phyloP scores from a whole-genome alignment of 2,797 vertebrate species.

The Crocodylus rhombifer region DNA sequence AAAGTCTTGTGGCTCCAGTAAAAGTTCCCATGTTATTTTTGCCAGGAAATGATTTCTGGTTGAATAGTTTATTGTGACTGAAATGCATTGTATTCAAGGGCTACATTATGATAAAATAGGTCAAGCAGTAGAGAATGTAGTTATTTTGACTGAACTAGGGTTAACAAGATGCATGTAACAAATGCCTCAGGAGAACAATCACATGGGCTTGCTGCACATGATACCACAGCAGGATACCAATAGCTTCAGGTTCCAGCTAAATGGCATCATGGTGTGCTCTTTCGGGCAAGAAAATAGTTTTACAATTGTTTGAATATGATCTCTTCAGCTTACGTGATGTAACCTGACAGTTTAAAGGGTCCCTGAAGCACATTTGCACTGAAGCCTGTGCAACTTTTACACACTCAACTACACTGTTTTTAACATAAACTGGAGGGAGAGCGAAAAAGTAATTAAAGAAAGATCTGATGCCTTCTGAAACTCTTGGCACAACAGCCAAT shows the following conservation, averaged over 20 bases:
- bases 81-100: constrained; percentile 12
- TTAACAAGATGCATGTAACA: constrained; percentile 78
- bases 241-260: constrained; percentile 79
- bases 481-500: constrained; percentile 44
- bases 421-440: constrained; percentile 62
- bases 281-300: constrained; percentile 75
- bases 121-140: constrained; percentile 73
- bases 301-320: constrained; percentile 75
- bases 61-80: constrained; percentile 48
- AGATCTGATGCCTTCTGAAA: constrained; percentile 59
- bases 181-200: constrained; percentile 78
- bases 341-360: constrained; percentile 76
- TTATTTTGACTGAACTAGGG: constrained; percentile 76
- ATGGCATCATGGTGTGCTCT: constrained; percentile 79
- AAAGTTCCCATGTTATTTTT: constrained; percentile 50
- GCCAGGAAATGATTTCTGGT: background rate
- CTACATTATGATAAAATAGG: constrained; percentile 77
- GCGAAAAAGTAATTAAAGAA: constrained; percentile 65
- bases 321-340: constrained; percentile 64
- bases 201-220: constrained; percentile 67
- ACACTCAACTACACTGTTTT: constrained; percentile 52
- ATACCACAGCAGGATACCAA: constrained; percentile 78
- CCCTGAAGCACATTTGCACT: constrained; percentile 33
- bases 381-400: constrained; percentile 31
- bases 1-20: constrained; percentile 42